Conservation (phyloP, 37 sponge, comb jelly and placozoan genomes). For the Mnemiopsis leidyi region DNA sequence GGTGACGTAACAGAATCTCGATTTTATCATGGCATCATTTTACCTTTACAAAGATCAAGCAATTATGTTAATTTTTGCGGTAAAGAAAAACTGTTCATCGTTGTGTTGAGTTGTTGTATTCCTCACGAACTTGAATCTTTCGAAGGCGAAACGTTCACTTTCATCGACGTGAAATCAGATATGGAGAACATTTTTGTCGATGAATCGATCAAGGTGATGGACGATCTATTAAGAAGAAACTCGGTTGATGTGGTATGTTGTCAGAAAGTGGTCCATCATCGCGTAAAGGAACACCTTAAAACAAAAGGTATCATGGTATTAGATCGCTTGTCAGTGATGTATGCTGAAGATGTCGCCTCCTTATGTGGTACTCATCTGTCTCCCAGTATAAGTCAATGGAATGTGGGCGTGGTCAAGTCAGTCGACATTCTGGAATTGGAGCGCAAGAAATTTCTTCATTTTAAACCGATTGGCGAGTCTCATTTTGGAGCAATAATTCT, state of each 20-base stretch:
- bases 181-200: constrained; percentile 1
- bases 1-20: background rate
- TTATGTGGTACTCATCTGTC: background rate
- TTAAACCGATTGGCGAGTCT: background rate
- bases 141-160: constrained; percentile 41
- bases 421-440: background rate
- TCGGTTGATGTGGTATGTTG: constrained; percentile 8
- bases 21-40: constrained; percentile 39
- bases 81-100: background rate
- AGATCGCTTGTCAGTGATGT: constrained; percentile 5
- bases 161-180: background rate
- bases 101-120: background rate
- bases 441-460: background rate
- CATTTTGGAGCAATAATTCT: constrained; percentile 32
- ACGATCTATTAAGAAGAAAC: background rate
- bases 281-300: background rate
- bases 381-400: background rate
- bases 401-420: background rate
- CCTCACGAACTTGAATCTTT: constrained; percentile 38
- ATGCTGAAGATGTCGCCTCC: constrained; percentile 50
- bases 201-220: background rate
- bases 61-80: background rate
- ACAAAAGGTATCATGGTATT: constrained; percentile 17
- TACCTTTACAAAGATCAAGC: background rate
- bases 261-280: constrained; percentile 51